Conservation (phyloP, 2,888 invertebrate genomes). For the Habrosyne pyritoides region DNA sequence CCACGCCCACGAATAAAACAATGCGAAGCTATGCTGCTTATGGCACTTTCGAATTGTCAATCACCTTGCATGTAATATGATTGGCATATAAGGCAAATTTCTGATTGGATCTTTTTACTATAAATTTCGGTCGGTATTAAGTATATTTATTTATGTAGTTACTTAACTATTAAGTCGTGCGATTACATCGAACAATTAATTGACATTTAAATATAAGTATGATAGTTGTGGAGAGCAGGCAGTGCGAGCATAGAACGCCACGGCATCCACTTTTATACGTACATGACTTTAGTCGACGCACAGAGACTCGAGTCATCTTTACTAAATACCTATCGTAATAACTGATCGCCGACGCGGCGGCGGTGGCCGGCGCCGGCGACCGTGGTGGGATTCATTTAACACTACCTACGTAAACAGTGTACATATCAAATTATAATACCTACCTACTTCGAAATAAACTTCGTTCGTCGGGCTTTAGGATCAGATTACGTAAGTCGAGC, state of each 20-base stretch:
- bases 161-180: conserved; percentile 24
- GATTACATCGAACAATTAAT: conserved; percentile 59
- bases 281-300: conserved; percentile 67
- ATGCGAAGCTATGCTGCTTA: neutral
- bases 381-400: conserved; percentile 67
- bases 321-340: conserved; percentile 57
- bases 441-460: conserved; percentile 40
- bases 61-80: neutral
- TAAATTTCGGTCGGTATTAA: neutral
- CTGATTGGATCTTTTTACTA: neutral
- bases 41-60: neutral
- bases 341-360: conserved; percentile 46
- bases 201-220: conserved; percentile 59
- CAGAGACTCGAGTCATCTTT: conserved; percentile 63
- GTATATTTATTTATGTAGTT: conserved; percentile 8
- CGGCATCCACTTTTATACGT: conserved; percentile 80
- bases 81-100: neutral
- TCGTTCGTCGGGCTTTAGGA: conserved; percentile 27
- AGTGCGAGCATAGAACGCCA: conserved; percentile 70
- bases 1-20: too few species aligned
- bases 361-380: conserved; percentile 42
- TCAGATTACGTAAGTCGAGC: conserved; percentile 13
- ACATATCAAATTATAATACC: conserved; percentile 45
- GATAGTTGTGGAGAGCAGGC: conserved; percentile 59
- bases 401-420: conserved; percentile 53